Evolutionary conservation across 2,888 invertebrate species (phyloP), one percentile per base, ranked within the genome.

Genomic region (Chrysomela aeneicollis): DNA sequence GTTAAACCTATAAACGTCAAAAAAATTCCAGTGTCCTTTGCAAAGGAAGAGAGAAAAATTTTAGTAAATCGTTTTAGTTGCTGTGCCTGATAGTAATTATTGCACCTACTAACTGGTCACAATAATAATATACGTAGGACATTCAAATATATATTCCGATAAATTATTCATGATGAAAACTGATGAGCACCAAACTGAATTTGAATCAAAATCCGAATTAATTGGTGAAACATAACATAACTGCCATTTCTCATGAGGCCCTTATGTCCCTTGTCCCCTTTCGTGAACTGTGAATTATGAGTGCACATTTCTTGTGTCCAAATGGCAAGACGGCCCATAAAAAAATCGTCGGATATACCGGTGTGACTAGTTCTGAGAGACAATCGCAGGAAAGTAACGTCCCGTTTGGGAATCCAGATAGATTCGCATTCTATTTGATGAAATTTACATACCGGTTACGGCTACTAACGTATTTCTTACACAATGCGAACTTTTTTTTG

Each of bases 291-390:
- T 63, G 62, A 63, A 63, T 65, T 68, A 67, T 61, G 63, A 68
- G 68, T 68, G 63, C 65, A 68, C 58, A 68, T 73, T 69, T 68
- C 67, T 69, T 52, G 61, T 73, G 73, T 73, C 73, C 73, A 72
- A 73, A 73, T 73, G 72, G 71, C 73, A 72, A 71, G 69, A 73
- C 62, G 64, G 9, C 32, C 60, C 62, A 68, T 62, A 71, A 71
- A 72, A 26, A 71, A 69, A 66, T 59, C 42, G 51, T 60, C 63
- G 61, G 63, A 68, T 64, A 72, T 69, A 74, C 74, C 74, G 74
- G 74, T 73, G 63, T 66, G 72, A 74, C 74, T 55, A 69, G 74
- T 71, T 71, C 63, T n/a, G 63, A 62, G 71, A 71, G 70, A 71
- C 70, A 68, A 71, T 70, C 59, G 64, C 61, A 58, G 53, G 64